phyloP scores from a whole-genome alignment of 2,797 vertebrate genomes.

The Enteromius paludinosus region DNA sequence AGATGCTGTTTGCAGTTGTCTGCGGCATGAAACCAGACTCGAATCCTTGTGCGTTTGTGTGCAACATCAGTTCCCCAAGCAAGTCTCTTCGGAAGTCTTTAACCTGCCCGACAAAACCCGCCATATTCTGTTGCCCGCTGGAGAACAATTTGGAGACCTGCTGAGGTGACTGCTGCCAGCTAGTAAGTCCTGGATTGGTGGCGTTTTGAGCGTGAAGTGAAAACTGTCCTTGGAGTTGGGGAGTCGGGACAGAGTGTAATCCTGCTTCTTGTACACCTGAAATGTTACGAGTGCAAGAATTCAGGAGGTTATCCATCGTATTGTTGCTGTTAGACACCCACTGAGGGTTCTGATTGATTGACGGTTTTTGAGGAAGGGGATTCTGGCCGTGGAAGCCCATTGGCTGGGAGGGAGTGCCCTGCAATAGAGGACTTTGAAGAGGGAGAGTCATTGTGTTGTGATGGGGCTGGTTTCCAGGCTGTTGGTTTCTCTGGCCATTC shows the following conservation, averaged over 20 bases:
- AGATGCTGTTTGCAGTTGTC: constrained; percentile 16
- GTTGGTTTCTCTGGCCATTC: constrained; percentile 52
- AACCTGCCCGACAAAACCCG: constrained; percentile 49
- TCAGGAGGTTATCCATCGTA: constrained; percentile 34
- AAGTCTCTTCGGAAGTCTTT: constrained; percentile 60
- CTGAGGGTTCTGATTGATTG: constrained; percentile 58
- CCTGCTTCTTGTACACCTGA: constrained; percentile 52
- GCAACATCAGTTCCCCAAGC: constrained; percentile 34
- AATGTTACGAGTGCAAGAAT: constrained; percentile 61
- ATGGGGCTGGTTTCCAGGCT: constrained; percentile 51
- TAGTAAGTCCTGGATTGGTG: constrained; percentile 50
- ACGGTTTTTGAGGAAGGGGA: not conserved
- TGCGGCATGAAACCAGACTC: constrained; percentile 21
- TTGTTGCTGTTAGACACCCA: constrained; percentile 61
- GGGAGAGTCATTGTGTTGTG: constrained; percentile 50
- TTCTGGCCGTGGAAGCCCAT: constrained; percentile 60
- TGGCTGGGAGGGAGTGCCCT: constrained; percentile 20
- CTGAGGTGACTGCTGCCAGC: constrained; percentile 62
- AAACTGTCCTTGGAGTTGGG: constrained; percentile 62
- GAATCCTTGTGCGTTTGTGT: constrained; percentile 41
- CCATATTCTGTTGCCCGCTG: constrained; percentile 55
- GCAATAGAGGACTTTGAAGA: constrained; percentile 58
- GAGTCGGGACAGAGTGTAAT: constrained; percentile 12
- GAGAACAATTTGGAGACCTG: constrained; percentile 37
- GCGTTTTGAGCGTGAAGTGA: constrained; percentile 57